Evolutionary conservation across 2,113 vertebrate species (phyloP).

Genomic region (Cololabis saira): DNA sequence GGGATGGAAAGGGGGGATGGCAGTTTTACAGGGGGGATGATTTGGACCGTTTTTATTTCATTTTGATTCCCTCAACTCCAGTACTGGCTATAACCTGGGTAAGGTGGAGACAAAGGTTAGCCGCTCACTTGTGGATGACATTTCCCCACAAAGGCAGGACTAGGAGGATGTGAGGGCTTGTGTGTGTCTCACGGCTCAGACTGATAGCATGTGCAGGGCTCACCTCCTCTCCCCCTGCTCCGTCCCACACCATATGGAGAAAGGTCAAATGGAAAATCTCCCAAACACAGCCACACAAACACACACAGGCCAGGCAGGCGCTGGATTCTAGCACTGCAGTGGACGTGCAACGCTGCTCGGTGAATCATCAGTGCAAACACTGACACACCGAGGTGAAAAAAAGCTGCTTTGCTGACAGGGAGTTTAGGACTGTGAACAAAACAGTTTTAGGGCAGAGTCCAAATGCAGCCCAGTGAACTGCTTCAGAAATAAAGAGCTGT

Average conservation of each 20-base stretch:
- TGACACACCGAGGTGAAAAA: neutral
- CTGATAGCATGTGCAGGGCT: conserved; percentile 65
- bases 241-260: conserved; percentile 73
- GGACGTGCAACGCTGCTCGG: neutral
- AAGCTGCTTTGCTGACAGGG: no score
- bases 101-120: no score
- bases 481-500: no score
- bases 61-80: no score
- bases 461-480: no score
- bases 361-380: conserved; percentile 26
- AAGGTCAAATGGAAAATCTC: conserved; percentile 63
- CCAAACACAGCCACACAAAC: conserved; percentile 17
- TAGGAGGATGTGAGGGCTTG: neutral
- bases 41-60: no score
- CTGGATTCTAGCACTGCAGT: conserved; percentile 7
- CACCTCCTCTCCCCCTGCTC: conserved; percentile 61
- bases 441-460: no score
- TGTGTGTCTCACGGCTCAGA: conserved; percentile 44
- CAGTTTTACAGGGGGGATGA: no score
- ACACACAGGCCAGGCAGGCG: conserved; percentile 22
- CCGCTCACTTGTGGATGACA: no score
- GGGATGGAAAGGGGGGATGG: no score
- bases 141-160: neutral
- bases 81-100: no score
- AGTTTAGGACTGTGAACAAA: no score